Evolutionary conservation across 2,888 invertebrate species (phyloP), one percentile per base, ranked within the genome.

Genomic region (Epinotia brunnichana): DNA sequence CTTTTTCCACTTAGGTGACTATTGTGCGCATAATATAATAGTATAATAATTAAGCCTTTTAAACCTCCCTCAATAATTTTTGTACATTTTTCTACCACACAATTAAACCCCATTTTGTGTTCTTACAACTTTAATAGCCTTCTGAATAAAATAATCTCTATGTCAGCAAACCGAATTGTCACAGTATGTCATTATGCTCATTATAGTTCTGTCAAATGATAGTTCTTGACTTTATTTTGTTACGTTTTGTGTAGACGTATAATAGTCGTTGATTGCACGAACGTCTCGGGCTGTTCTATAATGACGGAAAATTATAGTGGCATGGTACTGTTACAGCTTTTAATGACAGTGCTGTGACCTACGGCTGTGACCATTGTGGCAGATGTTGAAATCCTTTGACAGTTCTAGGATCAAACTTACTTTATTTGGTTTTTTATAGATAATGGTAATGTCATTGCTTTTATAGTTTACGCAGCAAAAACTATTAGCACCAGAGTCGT

Each of bases 211-310:
- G 72, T 73, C 69, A 69, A 73, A 73, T 73, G 73, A 73, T 69
- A 73, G 73, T 73, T 73, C 73, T 73, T 69, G 51, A 29, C 44
- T 68, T 79, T 77, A 77, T 78, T 74, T 74, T 75, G 77, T 76
- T 77, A 76, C 70, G 74, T 80, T 80, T 78, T 78, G 75, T 72
- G 74, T 69, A 29, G 59, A 74, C 17, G 57, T 57, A 48, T 83
- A 85, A 85, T 84, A 79, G 79, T 71, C 73, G 80, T 77, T 83
- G 85, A 86, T 86, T 85, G 82, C 77, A 82, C 78, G 79, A 80
- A 76, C 80, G 83, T 85, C 85, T 84, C 83, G 78, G 80, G 81
- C 73, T 79, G 79, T 74, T 73, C 70, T 76, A 74, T 84, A 85
- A 85, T 85, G 82, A 81, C 78, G 71, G 76, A 57, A 85, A 85